Base-by-base conservation (phyloP, 2,888 invertebrate species). In the Invenusta paracnida region DNA sequence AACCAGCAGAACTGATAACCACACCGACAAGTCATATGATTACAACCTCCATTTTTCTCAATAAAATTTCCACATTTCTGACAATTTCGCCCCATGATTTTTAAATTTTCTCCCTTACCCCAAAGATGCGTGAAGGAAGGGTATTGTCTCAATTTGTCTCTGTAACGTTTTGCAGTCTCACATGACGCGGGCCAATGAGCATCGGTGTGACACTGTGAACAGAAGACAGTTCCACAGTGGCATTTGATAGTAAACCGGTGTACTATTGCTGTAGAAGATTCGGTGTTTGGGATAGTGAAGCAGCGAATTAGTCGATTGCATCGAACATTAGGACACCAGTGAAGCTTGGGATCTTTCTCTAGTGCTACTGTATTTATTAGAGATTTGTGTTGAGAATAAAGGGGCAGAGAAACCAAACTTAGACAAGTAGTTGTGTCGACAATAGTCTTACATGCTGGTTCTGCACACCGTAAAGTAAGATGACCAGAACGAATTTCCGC, bases 151-250 rank as follows among this genome's bases (percentile, higher is more conserved):
- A 73, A 73, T 73, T 73, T 5, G 2, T 73, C 73, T 73, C 2
- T 25, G 23, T 73, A 73, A 23, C 27, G 17, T 13, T 25, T 5
- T 2, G 73, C 5, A n/a, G 73, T 5, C 29, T 82, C 28, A 30
- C 82, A 82, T 13, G 82, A 28, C 23, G 31, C 2, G 2, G 82
- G 82, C 82, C 82, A 82, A 30, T 82, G 82, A 2, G 82, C 28
- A 1, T 11, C 25, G 2, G 5, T 17, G 2, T 29, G 82, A 28
- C 82, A 82, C 29, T 82, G 30, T 11, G 82, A 82, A 82, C 82
- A 82, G 82, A 82, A 82, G 29, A 30, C n/a, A 25, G 82, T 82
- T 5, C 29, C 29, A 30, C 82, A 82, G 29, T 5, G 17, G 29
- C 82, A 82, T 29, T 30, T 28, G 30, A 82, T 2, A 30, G 29